These are phyloP conservation scores for Drosophila tripunctata DNA, from an alignment of 2,888 invertebrate genomes.

Conservation along the genomic window DNA sequence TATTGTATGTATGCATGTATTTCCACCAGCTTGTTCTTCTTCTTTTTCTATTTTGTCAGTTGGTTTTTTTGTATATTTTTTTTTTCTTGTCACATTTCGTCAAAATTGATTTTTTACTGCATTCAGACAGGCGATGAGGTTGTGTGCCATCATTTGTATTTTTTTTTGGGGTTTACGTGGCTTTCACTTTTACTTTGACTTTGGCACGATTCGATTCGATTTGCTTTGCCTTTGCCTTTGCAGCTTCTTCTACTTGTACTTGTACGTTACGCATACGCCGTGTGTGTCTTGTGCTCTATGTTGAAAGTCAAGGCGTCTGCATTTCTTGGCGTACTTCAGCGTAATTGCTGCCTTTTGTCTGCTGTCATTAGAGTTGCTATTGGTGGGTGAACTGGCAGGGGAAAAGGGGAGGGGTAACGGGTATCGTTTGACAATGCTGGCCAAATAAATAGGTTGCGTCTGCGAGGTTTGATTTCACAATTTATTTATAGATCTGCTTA, in stretches of 20 bases:
- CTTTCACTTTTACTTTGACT: constrained; percentile 55
- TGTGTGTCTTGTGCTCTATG: constrained; percentile 27
- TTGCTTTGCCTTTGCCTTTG: not conserved
- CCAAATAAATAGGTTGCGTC: constrained; percentile 1
- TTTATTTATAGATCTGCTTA: constrained; percentile 61
- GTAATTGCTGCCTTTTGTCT: constrained; percentile 54
- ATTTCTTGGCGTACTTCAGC: constrained; percentile 46
- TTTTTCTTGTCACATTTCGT: constrained; percentile 52
- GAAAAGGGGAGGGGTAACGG: no score
- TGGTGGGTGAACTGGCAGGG: no score
- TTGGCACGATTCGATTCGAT: constrained; percentile 43
- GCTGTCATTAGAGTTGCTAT: constrained; percentile 53
- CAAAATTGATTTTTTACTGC: constrained; percentile 72
- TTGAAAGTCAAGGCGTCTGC: constrained; percentile 48
- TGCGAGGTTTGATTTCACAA: constrained; percentile 23
- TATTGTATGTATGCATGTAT: no score
- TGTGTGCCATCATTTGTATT: no score
- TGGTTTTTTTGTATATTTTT: constrained; percentile 10
- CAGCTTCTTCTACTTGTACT: constrained; percentile 9
- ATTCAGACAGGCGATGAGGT: constrained; percentile 48
- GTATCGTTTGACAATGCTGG: constrained; percentile 18
- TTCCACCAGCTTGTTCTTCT: not conserved
- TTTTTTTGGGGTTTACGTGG: constrained; percentile 39
- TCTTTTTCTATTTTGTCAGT: not conserved
- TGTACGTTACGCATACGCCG: constrained; percentile 64